phyloP scores from a whole-genome alignment of 1,140 invertebrate genomes.

The Sesamia nonagrioides region DNA sequence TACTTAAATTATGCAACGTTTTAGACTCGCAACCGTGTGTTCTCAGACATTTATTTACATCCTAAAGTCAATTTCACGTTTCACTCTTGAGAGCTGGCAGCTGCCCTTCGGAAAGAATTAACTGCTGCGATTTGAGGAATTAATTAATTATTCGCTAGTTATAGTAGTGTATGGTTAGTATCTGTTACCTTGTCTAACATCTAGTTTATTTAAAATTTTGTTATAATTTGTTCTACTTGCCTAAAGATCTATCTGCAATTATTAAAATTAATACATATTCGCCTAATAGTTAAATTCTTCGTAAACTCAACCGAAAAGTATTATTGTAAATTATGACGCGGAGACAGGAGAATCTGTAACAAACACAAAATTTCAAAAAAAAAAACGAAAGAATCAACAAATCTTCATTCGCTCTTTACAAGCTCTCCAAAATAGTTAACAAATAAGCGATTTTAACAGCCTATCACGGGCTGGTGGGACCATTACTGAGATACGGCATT shows the following conservation, averaged over 20 bases:
- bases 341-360: too few relatives aligned
- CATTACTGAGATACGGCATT: too few relatives aligned
- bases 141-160: slow-evolving; percentile 16
- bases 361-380: too few relatives aligned
- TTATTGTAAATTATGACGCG: too few relatives aligned
- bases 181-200: neutral
- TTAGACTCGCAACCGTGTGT: slow-evolving; percentile 1
- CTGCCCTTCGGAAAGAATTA: slow-evolving; percentile 21
- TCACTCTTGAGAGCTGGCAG: neutral
- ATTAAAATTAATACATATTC: too few relatives aligned
- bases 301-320: too few relatives aligned
- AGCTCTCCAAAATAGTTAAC: too few relatives aligned
- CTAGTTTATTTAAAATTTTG: neutral
- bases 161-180: neutral
- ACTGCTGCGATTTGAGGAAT: slow-evolving; percentile 9
- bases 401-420: too few relatives aligned
- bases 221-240: neutral
- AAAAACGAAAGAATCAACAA: too few relatives aligned
- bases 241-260: neutral
- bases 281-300: too few relatives aligned
- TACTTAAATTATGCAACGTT: slow-evolving; percentile 37
- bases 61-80: slow-evolving; percentile 24
- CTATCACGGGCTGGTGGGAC: too few relatives aligned
- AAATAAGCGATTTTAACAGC: too few relatives aligned
- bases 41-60: slow-evolving; percentile 39